Conservation (phyloP, 2,888 invertebrate genomes). For the Diloba caeruleocephala region DNA sequence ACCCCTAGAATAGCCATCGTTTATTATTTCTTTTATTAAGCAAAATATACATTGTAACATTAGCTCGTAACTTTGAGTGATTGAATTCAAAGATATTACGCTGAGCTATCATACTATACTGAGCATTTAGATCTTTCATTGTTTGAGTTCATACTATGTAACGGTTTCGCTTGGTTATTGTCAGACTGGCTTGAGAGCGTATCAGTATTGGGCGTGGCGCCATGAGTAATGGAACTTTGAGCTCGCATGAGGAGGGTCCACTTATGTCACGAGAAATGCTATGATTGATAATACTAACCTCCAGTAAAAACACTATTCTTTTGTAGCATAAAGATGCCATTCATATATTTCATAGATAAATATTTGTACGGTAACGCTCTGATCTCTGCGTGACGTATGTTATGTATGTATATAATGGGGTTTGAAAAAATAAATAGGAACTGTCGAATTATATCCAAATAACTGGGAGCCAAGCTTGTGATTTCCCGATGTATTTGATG, state of each 20-base stretch:
- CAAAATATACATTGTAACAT: slow-evolving; percentile 12
- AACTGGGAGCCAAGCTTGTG: slow-evolving; percentile 33
- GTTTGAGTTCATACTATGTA: slow-evolving; percentile 41
- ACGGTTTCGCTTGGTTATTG: slow-evolving; percentile 57
- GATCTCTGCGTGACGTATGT: slow-evolving; percentile 17
- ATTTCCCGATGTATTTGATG: slow-evolving; percentile 21
- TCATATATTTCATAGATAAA: slow-evolving; percentile 56
- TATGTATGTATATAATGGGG: too few species aligned
- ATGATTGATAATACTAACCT: slow-evolving; percentile 86
- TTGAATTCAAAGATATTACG: slow-evolving; percentile 43
- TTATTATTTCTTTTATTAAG: slow-evolving; percentile 12
- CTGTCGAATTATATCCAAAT: slow-evolving; percentile 19
- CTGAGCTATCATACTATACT: slow-evolving; percentile 28
- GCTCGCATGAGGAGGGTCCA: slow-evolving; percentile 87
- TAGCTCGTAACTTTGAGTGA: slow-evolving; percentile 41
- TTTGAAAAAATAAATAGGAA: slow-evolving; percentile 22
- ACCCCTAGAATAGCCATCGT: slow-evolving; percentile 23
- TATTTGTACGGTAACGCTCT: slow-evolving; percentile 34
- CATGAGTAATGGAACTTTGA: slow-evolving; percentile 86
- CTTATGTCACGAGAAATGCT: slow-evolving; percentile 85
- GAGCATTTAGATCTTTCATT: slow-evolving; percentile 43
- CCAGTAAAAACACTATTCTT: slow-evolving; percentile 81
- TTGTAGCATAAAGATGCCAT: slow-evolving; percentile 66
- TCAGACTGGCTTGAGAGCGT: slow-evolving; percentile 73
- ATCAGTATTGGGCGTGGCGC: slow-evolving; percentile 83